phyloP scores from a whole-genome alignment of 2,888 invertebrate species.

The Artemia sinica region DNA sequence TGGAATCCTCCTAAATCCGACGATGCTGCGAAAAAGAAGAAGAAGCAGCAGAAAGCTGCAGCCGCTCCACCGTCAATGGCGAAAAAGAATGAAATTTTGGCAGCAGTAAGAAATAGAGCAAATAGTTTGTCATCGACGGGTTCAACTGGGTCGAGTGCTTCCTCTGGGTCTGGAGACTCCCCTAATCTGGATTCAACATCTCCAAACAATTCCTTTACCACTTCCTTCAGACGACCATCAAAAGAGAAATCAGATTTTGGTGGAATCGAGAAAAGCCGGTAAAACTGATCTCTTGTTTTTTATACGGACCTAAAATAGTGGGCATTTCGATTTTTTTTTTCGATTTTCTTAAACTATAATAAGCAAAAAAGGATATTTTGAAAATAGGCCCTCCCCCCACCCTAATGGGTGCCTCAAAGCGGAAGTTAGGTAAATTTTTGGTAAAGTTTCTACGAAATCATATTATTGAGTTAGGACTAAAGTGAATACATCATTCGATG shows the following conservation, averaged over 20 bases:
- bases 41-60: conserved; percentile 39
- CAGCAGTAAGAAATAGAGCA: conserved; percentile 28
- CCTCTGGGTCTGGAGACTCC: conserved; percentile 25
- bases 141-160: conserved; percentile 31
- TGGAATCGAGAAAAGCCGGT: conserved; percentile 24
- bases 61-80: conserved; percentile 40
- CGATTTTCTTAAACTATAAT: no score
- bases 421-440: no score
- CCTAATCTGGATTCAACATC: conserved; percentile 24
- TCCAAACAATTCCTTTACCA: conserved; percentile 23
- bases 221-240: conserved; percentile 25
- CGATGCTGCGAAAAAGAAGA: conserved; percentile 33
- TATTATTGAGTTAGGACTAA: no score
- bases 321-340: no score
- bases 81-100: conserved; percentile 7
- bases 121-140: conserved; percentile 33
- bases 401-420: no score
- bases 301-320: no score
- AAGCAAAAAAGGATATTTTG: no score
- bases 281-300: conserved; percentile 1
- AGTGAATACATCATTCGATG: no score
- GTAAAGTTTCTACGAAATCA: no score
- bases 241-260: conserved; percentile 18
- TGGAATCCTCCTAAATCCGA: conserved; percentile 52
- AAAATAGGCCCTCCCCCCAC: no score